These are phyloP conservation scores for Cephalopterus ornatus DNA, from an alignment of 2,113 vertebrate species.

Conservation along the genomic window DNA sequence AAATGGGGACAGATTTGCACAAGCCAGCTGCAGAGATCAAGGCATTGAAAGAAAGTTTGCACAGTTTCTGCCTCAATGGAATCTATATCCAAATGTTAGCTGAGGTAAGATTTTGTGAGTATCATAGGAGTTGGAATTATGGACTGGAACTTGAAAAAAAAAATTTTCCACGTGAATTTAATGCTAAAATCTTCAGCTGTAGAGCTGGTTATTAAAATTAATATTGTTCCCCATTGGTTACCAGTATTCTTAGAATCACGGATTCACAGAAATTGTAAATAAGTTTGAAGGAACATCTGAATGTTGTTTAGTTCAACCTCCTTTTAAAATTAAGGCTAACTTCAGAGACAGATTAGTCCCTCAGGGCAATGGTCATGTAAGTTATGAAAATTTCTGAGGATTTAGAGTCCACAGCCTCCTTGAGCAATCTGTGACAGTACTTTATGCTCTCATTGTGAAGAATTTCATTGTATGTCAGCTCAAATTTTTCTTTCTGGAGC, in stretches of 20 bases:
- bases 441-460: neutral
- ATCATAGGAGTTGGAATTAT: neutral
- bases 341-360: neutral
- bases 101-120: neutral
- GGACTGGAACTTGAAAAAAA: neutral
- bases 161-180: neutral
- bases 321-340: neutral
- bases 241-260: neutral
- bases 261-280: neutral
- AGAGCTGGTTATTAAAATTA: neutral
- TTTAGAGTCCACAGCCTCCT: neutral
- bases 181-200: neutral
- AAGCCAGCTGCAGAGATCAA: neutral
- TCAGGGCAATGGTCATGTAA: neutral
- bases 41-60: neutral
- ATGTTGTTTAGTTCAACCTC: neutral
- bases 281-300: neutral
- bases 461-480: neutral
- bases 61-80: neutral
- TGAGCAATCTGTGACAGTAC: neutral
- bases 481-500: neutral
- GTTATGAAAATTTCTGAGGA: neutral
- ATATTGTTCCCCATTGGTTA: neutral
- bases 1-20: neutral
- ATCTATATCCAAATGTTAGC: neutral